Conservation (phyloP, 2,797 vertebrate genomes). For the Odontamblyopus rebecca region DNA sequence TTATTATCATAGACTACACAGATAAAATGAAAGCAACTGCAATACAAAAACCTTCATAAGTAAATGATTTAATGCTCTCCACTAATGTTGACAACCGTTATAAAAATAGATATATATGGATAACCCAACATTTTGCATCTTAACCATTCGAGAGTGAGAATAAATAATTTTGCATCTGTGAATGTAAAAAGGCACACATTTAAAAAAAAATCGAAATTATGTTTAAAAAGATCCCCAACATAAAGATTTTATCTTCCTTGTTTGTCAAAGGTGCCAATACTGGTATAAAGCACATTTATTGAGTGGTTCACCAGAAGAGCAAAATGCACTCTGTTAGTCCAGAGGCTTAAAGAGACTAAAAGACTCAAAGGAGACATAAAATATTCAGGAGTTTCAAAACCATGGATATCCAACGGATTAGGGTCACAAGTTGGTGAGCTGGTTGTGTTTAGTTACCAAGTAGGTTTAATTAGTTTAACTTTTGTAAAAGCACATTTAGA, state of each 20-base stretch:
- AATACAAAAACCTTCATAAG: not conserved
- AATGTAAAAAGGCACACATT: no score
- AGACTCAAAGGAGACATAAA: not conserved
- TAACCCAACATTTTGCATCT: not conserved
- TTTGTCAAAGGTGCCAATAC: no score
- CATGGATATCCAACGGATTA: not conserved
- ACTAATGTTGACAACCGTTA: not conserved
- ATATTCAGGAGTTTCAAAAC: not conserved
- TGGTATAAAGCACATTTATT: no score
- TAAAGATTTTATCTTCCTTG: no score
- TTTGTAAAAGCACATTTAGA: not conserved
- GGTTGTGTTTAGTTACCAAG: not conserved
- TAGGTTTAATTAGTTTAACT: not conserved
- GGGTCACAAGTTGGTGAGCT: not conserved
- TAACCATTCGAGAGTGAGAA: not conserved
- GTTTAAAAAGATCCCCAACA: no score
- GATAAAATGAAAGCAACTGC: not conserved
- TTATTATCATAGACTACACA: not conserved
- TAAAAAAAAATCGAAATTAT: no score
- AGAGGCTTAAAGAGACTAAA: not conserved
- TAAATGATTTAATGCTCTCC: not conserved
- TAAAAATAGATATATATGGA: not conserved
- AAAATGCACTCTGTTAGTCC: not conserved
- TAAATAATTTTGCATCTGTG: no score
- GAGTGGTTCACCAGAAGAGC: not conserved